A percentile compares a stretch with the other conserved stretches of the same genome.
Evolutionary conservation across 2,888 invertebrate genomes (phyloP).

Genomic region (Nomada flava): DNA sequence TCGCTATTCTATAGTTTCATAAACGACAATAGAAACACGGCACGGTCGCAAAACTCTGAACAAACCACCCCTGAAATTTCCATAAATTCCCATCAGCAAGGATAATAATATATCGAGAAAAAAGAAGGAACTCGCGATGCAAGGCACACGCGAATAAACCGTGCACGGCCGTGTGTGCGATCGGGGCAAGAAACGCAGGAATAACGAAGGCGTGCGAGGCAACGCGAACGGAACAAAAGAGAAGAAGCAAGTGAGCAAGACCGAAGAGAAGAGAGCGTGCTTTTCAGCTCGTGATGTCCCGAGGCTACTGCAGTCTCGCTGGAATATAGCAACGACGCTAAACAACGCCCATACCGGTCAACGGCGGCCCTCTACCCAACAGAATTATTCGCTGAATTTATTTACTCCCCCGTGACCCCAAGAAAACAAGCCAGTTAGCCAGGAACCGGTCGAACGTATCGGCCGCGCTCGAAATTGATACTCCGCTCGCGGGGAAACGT

Average conservation of each 20-base stretch:
- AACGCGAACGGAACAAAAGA: slow-evolving; percentile 35
- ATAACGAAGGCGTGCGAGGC: slow-evolving; percentile 33
- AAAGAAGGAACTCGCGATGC: background rate
- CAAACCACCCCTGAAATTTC: background rate
- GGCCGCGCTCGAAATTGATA: slow-evolving; percentile 66
- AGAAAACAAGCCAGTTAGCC: slow-evolving; percentile 66
- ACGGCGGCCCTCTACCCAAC: slow-evolving; percentile 61
- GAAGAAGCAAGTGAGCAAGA: slow-evolving; percentile 5
- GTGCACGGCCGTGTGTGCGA: background rate
- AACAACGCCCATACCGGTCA: slow-evolving; percentile 79
- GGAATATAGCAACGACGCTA: slow-evolving; percentile 71
- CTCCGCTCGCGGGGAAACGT: slow-evolving; percentile 62
- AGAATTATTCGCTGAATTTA: slow-evolving; percentile 79
- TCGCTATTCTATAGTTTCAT: too few relatives aligned
- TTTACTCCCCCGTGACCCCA: slow-evolving; percentile 75
- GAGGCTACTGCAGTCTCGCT: slow-evolving; percentile 79
- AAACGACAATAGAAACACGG: too few relatives aligned
- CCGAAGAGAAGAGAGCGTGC: slow-evolving; percentile 63
- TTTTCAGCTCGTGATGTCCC: slow-evolving; percentile 81
- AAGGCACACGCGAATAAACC: background rate
- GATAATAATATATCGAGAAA: background rate
- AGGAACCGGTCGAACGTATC: slow-evolving; percentile 65
- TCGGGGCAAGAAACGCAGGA: slow-evolving; percentile 51
- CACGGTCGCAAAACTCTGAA: too few relatives aligned
- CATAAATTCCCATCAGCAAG: background rate